These are phyloP conservation scores for Drosophila algonquin DNA, from an alignment of 2,888 invertebrate genomes.

Conservation along the genomic window DNA sequence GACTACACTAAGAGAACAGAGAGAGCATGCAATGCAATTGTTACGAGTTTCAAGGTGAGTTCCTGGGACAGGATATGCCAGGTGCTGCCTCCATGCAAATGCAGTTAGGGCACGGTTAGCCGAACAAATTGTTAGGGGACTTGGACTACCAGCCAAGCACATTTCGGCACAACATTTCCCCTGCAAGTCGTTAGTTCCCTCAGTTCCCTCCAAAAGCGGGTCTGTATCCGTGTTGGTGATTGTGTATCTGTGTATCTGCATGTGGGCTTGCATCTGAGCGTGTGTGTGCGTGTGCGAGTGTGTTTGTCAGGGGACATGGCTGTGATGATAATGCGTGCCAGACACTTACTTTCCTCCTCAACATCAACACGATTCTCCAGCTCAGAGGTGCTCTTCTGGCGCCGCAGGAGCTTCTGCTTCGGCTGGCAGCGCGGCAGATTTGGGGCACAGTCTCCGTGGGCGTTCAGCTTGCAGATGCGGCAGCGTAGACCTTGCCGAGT, in stretches of 20 bases:
- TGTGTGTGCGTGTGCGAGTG: conserved; percentile 4
- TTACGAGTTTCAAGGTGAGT: conserved; percentile 13
- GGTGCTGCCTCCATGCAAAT: conserved; percentile 13
- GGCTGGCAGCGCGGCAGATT: conserved; percentile 93
- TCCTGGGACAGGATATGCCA: conserved; percentile 13
- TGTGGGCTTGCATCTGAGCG: neutral
- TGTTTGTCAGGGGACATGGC: conserved; percentile 16
- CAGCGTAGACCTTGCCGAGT: conserved; percentile 95
- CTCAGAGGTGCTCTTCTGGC: conserved; percentile 95
- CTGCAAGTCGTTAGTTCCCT: conserved; percentile 32
- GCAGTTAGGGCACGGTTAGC: conserved; percentile 25
- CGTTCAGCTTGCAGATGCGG: conserved; percentile 95
- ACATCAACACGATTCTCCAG: conserved; percentile 89
- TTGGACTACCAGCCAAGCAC: conserved; percentile 7
- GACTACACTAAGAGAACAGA: neutral
- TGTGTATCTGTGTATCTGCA: conserved; percentile 3
- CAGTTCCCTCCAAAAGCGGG: conserved; percentile 6
- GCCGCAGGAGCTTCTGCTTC: conserved; percentile 91
- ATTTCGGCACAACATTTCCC: conserved; percentile 24
- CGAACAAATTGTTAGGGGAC: conserved; percentile 32
- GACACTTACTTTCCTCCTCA: conserved; percentile 92
- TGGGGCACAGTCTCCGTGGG: conserved; percentile 94
- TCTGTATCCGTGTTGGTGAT: conserved; percentile 13
- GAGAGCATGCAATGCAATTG: conserved; percentile 26
- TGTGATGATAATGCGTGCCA: conserved; percentile 43